Percentiles rank a stretch among this genome's conserved stretches.
Conservation (phyloP, 2,113 vertebrate genomes). For the Epinephelus moara region DNA sequence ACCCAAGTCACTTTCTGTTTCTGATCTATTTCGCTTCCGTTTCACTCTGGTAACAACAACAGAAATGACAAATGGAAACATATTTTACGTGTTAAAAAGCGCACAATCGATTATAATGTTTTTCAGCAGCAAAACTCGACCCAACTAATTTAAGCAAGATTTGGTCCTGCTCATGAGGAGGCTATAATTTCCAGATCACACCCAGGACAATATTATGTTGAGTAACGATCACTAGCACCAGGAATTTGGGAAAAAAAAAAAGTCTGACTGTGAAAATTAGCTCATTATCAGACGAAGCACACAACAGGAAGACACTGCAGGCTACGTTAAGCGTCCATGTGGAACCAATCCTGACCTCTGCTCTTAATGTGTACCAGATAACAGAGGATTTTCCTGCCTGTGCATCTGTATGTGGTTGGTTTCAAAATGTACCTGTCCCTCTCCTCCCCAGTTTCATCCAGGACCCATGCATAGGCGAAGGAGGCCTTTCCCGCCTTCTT, state of each 20-base stretch:
- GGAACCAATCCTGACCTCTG: not conserved
- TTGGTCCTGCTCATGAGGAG: not conserved
- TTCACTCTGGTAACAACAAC: constrained; percentile 44
- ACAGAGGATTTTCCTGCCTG: no score
- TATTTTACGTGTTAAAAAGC: not conserved
- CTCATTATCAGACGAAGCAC: not conserved
- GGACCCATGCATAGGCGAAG: constrained; percentile 97
- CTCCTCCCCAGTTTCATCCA: constrained; percentile 99
- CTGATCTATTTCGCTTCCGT: constrained; percentile 51
- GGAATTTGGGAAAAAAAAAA: not conserved
- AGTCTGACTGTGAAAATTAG: not conserved
- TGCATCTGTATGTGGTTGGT: not conserved
- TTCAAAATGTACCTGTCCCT: constrained; percentile 90
- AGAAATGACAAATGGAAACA: not conserved
- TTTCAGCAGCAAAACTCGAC: not conserved
- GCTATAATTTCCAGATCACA: not conserved
- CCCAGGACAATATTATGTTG: not conserved
- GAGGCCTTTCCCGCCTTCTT: constrained; percentile 99
- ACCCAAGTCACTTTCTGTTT: constrained; percentile 71
- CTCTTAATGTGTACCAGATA: no score
- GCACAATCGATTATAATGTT: not conserved
- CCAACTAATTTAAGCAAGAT: not conserved
- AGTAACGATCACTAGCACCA: not conserved
- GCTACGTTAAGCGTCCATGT: not conserved
- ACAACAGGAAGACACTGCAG: not conserved